A percentile compares a stretch with the other conserved stretches of the same genome.
These are phyloP conservation scores for Drosophila ananassae DNA, from an alignment of 1,140 invertebrate genomes.

Conservation along the genomic window DNA sequence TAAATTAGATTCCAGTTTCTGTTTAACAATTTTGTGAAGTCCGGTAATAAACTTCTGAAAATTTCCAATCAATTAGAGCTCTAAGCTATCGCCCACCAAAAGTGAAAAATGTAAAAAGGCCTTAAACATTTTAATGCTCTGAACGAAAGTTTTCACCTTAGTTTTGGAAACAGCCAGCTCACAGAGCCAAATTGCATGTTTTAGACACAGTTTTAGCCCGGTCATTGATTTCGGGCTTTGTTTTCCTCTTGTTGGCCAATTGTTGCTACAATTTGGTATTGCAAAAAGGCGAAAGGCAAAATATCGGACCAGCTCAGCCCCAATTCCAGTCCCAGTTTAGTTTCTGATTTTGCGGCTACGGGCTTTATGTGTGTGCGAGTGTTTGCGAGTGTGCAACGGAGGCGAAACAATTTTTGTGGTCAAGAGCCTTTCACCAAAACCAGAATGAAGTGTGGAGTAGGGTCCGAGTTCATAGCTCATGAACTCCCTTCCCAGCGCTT, in stretches of 20 bases:
- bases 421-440: constrained; percentile 55
- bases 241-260: constrained; percentile 37
- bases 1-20: too few relatives aligned
- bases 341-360: constrained; percentile 31
- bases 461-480: constrained; percentile 47
- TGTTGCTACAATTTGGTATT: constrained; percentile 52
- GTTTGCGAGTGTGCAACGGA: constrained; percentile 24
- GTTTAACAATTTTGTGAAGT: too few relatives aligned
- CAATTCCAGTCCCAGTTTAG: constrained; percentile 24
- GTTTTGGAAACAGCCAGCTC: background rate
- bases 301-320: constrained; percentile 2
- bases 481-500: constrained; percentile 26
- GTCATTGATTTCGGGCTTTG: constrained; percentile 30
- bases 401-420: constrained; percentile 55
- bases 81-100: too few relatives aligned
- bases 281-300: constrained; percentile 50
- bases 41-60: too few relatives aligned
- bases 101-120: background rate
- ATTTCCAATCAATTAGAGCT: too few relatives aligned
- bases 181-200: constrained; percentile 28
- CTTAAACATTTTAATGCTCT: background rate
- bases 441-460: constrained; percentile 15
- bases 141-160: background rate
- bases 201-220: constrained; percentile 8
- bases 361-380: constrained; percentile 6